These are phyloP conservation scores for Spatulosminthurus flaviceps DNA, from an alignment of 2,888 invertebrate genomes.

Conservation along the genomic window DNA sequence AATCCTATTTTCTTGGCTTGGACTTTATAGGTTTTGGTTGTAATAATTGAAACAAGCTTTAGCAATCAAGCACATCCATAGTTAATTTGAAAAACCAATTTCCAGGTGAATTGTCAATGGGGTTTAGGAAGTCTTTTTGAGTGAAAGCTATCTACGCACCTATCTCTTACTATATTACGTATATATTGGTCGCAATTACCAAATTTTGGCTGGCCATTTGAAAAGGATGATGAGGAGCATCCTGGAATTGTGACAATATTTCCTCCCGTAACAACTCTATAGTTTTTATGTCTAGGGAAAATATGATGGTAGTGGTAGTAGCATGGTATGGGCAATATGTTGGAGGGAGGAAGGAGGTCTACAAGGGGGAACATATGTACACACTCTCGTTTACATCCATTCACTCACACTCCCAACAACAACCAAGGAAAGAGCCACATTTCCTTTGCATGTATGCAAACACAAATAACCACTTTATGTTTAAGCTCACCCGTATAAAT, in stretches of 20 bases:
- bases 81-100: conserved; percentile 46
- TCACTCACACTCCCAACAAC: background rate
- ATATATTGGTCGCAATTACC: background rate
- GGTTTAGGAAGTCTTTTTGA: conserved; percentile 24
- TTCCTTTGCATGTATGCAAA: background rate
- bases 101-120: conserved; percentile 31
- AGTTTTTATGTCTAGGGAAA: too few species aligned
- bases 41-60: conserved; percentile 7
- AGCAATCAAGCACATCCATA: conserved; percentile 23
- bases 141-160: conserved; percentile 45
- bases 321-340: background rate
- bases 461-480: background rate
- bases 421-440: background rate
- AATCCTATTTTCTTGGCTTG: too few species aligned
- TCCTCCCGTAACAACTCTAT: too few species aligned
- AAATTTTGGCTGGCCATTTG: too few species aligned
- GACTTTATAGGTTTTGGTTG: too few species aligned
- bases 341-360: background rate
- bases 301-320: too few species aligned
- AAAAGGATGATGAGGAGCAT: too few species aligned
- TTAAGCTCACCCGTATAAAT: background rate
- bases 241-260: too few species aligned
- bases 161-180: too few species aligned
- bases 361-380: background rate
- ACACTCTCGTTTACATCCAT: background rate